Base-by-base conservation (phyloP, 1,140 invertebrate species). In the Delia radicum region DNA sequence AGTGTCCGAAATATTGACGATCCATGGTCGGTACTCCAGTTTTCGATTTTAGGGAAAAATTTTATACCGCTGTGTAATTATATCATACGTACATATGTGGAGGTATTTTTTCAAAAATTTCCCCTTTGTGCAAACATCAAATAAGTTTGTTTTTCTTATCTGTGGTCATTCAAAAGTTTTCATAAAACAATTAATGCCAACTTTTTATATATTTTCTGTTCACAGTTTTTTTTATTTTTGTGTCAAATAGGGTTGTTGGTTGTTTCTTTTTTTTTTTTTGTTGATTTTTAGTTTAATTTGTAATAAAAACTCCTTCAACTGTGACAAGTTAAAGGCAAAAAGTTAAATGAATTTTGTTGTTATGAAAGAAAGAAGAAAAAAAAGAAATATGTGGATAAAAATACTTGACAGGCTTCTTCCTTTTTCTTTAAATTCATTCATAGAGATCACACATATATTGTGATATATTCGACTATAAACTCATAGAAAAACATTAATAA, bases 241-340 rank as follows among this genome's bases (percentile, higher is more conserved):
- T 18, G 8, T 48, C 18, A 48, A 55, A 21, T 48, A 48, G 18
- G 15, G 15, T n/a, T 55, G 48, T 21, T 55, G 46, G 46, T 55
- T 55, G n/a, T 55, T 42, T 42, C 37, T 15, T 42, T 42, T n/a
- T n/a, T 55, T 5, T 3, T 21, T 55, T 5, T 55, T 55, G 4
- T 42, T 42, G 37, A 15, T n/a, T 37, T 37, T 2, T 37, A 7
- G 18, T 55, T 55, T 55, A 5, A 5, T 24, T 37, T 37, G n/a
- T 18, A 1, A 37, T 8, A 69, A 37, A 69, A 69, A 69, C 65
- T 69, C 18, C 65, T 69, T 69, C 65, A 69, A 69, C 29, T 69
- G 65, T 69, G 29, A 69, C 65, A 69, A 37, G 65, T 69, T 33
- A 69, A 55, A 37, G 65, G 65, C 29, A 33, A 69, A 69, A 69